These are phyloP conservation scores for Carcina quercana DNA, from an alignment of 2,888 invertebrate species.

Conservation along the genomic window DNA sequence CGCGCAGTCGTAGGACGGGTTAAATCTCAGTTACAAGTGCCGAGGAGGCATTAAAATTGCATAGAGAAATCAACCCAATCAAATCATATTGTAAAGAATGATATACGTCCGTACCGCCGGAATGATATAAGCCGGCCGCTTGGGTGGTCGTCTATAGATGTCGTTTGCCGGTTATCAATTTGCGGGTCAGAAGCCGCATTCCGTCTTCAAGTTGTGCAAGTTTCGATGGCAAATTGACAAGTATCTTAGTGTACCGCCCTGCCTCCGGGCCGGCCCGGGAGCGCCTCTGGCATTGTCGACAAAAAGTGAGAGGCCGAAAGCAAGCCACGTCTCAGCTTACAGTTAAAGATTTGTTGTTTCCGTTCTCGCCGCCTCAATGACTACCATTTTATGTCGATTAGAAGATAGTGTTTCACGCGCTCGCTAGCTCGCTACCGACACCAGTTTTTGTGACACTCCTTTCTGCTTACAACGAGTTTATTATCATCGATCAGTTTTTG, in stretches of 20 bases:
- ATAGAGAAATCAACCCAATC: constrained; percentile 47
- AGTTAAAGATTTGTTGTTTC: constrained; percentile 67
- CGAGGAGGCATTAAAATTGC: constrained; percentile 35
- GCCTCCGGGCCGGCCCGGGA: constrained; percentile 17
- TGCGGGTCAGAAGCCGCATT: constrained; percentile 57
- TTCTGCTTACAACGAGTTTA: constrained; percentile 62
- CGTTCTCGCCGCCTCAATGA: constrained; percentile 68
- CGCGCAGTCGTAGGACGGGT: constrained; percentile 3
- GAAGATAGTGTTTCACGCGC: constrained; percentile 70
- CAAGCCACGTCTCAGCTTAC: constrained; percentile 52
- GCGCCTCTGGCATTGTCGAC: constrained; percentile 32
- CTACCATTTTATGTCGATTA: constrained; percentile 72
- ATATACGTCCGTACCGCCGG: constrained; percentile 34
- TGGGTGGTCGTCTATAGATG: constrained; percentile 59
- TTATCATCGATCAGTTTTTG: constrained; percentile 56
- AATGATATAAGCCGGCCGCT: constrained; percentile 31
- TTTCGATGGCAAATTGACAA: constrained; percentile 53
- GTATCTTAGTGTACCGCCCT: constrained; percentile 26
- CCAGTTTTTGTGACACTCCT: constrained; percentile 68
- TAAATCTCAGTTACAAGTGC: constrained; percentile 25
- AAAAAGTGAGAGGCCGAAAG: constrained; percentile 60
- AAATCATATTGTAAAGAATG: constrained; percentile 51
- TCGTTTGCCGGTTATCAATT: constrained; percentile 44
- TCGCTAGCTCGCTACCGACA: constrained; percentile 68
- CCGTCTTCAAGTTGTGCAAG: constrained; percentile 41